Evolutionary conservation across 2,113 vertebrate species (phyloP), one percentile per base, ranked within the genome.

Genomic region (Empidonax traillii): DNA sequence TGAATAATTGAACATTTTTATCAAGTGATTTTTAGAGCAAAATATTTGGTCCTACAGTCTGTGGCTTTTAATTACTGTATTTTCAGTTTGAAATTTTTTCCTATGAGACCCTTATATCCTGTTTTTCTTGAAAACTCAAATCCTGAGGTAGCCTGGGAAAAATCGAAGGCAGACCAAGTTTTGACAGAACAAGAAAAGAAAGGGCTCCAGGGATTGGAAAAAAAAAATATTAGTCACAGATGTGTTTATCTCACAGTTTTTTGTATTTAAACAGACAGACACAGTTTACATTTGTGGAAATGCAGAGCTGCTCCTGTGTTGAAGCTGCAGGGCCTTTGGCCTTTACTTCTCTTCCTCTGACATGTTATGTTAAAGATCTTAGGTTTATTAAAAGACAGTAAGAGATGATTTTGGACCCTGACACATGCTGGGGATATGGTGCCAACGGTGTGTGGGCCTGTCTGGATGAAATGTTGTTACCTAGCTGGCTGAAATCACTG

Each of bases 381-480:
- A 41, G 10, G 28, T 67, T 74, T 71, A 85, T 71, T 81, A 44
- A 74, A 41, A 67, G 13, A 15, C 37, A 28, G 17, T 49, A 37
- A 49, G 62, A 79, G 18, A 15, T 51, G 31, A 41, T 67, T 82
- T 58, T 63, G 52, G 24, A 46, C 19, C 15, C 8, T 9, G 30
- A 10, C 8, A 21, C 5, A 3, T 61, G 44, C 39, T 39, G 47
- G 22, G 20, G 56, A 56, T n/a, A 2, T 0, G 4, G 27, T 23
- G n/a, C 0, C 1, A 71, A 12, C 35, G 37, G 10, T 27, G 21
- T 25, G 39, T 7, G n/a, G 35, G 24, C 8, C 22, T 2, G 1
- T n/a, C 15, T 52, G 61, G 51, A 30, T 44, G 31, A 44, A 74
- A 49, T 39, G 11, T 49, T 25, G 10, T 62, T 58, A 59, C 35